These are phyloP conservation scores for Tangara arthus DNA, from an alignment of 2,797 vertebrate species.

Conservation along the genomic window DNA sequence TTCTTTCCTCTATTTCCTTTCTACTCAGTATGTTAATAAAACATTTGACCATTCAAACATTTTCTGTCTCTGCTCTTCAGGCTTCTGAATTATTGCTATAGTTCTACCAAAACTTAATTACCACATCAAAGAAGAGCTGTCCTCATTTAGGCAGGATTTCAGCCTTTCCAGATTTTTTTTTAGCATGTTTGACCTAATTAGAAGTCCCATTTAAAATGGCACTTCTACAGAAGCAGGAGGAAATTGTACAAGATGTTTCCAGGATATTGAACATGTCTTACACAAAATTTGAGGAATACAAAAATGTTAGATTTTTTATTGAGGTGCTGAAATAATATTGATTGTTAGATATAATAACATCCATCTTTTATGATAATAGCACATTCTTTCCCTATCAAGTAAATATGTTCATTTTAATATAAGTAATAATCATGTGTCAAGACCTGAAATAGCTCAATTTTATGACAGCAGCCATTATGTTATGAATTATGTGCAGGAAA, in stretches of 20 bases:
- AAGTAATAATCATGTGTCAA: background rate
- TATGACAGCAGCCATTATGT: background rate
- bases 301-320: background rate
- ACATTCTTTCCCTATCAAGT: background rate
- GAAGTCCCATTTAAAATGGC: background rate
- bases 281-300: background rate
- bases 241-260: background rate
- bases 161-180: conserved; percentile 13
- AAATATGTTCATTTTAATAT: background rate
- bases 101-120: conserved; percentile 47
- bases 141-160: conserved; percentile 35
- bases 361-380: background rate
- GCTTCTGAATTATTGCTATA: conserved; percentile 31
- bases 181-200: conserved; percentile 33
- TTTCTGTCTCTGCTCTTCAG: conserved; percentile 20
- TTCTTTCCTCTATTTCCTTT: background rate
- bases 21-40: background rate
- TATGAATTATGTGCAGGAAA: background rate
- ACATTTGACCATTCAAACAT: conserved; percentile 10
- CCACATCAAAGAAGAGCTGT: conserved; percentile 54
- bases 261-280: background rate
- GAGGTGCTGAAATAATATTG: background rate
- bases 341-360: background rate
- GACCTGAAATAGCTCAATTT: background rate
- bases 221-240: background rate